Evolutionary conservation across 1,140 invertebrate species (phyloP).

Genomic region (Papilio xuthus): DNA sequence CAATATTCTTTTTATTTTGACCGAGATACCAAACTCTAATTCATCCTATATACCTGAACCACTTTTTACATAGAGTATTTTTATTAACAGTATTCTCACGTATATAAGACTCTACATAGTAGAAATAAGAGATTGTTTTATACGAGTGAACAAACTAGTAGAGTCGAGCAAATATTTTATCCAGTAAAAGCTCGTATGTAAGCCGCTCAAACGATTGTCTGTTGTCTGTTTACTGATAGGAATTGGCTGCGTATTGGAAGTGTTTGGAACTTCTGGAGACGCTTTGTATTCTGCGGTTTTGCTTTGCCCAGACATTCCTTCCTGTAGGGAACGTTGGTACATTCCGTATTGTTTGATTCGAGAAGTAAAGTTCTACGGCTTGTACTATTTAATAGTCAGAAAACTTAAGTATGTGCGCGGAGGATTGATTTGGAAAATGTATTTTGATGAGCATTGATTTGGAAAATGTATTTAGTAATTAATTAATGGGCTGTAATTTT

Average conservation of each 20-base stretch:
- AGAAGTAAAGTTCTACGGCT: neutral
- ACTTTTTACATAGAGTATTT: neutral
- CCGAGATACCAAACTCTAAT: too few relatives aligned
- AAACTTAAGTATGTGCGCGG: too few relatives aligned
- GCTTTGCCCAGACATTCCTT: neutral
- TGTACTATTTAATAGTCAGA: neutral
- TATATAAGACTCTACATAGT: neutral
- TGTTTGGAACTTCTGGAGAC: slow-evolving; percentile 6
- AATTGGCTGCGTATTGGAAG: slow-evolving; percentile 21
- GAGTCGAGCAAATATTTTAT: slow-evolving; percentile 6
- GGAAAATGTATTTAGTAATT: too few relatives aligned
- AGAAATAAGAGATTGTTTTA: neutral
- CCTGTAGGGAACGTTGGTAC: neutral
- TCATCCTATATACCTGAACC: too few relatives aligned
- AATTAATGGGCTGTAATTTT: too few relatives aligned
- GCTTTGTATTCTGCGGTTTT: neutral
- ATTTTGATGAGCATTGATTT: too few relatives aligned
- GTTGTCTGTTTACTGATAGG: slow-evolving; percentile 16
- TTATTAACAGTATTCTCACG: neutral
- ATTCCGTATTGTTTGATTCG: slow-evolving; percentile 6
- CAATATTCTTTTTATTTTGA: too few relatives aligned
- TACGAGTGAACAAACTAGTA: neutral
- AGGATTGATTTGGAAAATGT: too few relatives aligned
- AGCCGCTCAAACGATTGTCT: slow-evolving; percentile 7
- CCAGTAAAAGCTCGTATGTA: neutral